Base-by-base conservation (phyloP, 1,140 invertebrate species). In the Bursaphelenchus mucronatus region DNA sequence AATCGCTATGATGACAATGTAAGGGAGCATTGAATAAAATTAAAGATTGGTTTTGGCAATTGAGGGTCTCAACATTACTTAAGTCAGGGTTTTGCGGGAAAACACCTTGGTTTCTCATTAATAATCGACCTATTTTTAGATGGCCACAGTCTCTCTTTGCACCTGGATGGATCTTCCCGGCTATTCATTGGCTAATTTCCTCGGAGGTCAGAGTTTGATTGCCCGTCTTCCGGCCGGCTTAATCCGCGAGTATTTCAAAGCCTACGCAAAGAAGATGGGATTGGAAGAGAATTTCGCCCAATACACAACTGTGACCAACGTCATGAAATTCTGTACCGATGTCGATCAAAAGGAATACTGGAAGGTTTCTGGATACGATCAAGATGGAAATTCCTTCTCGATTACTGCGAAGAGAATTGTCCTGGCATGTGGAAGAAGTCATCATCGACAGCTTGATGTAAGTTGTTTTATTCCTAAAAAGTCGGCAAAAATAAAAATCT, bases 131-230 rank as follows among this genome's bases (percentile, higher is more conserved):
- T 30, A 2, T 44, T 39, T 59, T 19, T 55, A 78, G 74, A 79
- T 79, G 76, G 46, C 67, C 8, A 64, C 78, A 8, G 78, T 79
- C 8, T 71, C 67, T 10, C 58, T 76, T 8, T 52, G 52, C 13
- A 63, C 63, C 44, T 79, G 78, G 77, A 70, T 79, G 59, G 76
- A 79, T 50, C 63, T 79, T 45, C 77, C 77, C 7, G 78, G 70
- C 19, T 79, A 66, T 54, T 66, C 72, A 8, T 49, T 79, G 30
- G 61, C 65, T 30, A 62, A 72, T 10, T 76, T 63, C 46, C 49
- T 78, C 19, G 61, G 69, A 3, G 67, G 70, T 10, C 21, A 64
- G 21, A 64, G 67, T 8, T 30, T 61, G n/a, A 19, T 75, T 43
- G 61, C 73, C 10, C 64, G 72, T 10, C 55, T 71, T 9, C 70